These are phyloP conservation scores for Esox niger DNA, from an alignment of 2,113 vertebrate species.

Conservation along the genomic window DNA sequence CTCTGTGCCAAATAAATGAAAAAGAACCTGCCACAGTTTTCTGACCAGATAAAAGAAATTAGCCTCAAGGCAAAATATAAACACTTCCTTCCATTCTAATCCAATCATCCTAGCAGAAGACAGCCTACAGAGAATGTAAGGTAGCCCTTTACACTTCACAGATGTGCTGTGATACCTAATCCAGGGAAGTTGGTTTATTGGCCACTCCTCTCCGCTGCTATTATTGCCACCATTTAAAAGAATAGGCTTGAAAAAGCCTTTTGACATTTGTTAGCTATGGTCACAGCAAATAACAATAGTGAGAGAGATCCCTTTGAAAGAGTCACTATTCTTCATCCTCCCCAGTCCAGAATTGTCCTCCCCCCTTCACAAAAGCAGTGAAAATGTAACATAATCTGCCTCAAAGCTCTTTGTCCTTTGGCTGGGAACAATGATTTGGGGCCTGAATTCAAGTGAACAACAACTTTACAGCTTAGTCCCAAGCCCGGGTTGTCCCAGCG, in stretches of 20 bases:
- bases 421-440: conserved; percentile 48
- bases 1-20: conserved; percentile 45
- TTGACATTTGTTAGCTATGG: conserved; percentile 68
- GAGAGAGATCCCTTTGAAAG: conserved; percentile 70
- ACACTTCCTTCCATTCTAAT: conserved; percentile 64
- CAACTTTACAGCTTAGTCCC: too few species aligned
- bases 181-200: conserved; percentile 64
- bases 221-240: conserved; percentile 61
- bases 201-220: conserved; percentile 46
- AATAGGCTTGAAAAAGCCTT: conserved; percentile 63
- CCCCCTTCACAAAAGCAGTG: conserved; percentile 73
- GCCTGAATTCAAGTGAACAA: conserved; percentile 24
- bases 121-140: conserved; percentile 42
- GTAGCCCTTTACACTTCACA: conserved; percentile 60
- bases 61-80: conserved; percentile 49
- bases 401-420: conserved; percentile 67
- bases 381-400: conserved; percentile 73
- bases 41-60: conserved; percentile 34
- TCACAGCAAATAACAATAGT: conserved; percentile 67
- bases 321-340: conserved; percentile 66
- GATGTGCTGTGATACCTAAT: conserved; percentile 67
- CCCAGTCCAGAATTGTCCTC: conserved; percentile 66
- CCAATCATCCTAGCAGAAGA: conserved; percentile 22
- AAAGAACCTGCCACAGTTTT: conserved; percentile 18
- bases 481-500: too few species aligned